phyloP scores from a whole-genome alignment of 2,113 vertebrate species.

The Cyphomyrus plagiostoma region DNA sequence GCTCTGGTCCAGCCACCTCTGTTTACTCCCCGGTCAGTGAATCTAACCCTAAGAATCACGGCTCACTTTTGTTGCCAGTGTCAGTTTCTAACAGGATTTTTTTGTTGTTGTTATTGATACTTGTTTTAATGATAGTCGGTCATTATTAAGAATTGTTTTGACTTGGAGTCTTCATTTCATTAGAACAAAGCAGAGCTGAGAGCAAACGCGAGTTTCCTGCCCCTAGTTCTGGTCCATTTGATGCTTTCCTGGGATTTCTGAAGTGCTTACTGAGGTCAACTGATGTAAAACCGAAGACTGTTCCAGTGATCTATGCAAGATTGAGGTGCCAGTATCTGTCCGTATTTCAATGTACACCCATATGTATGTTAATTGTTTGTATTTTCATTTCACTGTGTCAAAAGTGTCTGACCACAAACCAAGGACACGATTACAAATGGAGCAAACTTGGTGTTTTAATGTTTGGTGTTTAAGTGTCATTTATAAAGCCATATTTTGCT shows the following conservation, averaged over 20 bases:
- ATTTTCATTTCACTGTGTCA: not conserved
- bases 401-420: not conserved
- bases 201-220: no score
- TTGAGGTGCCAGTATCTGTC: not conserved
- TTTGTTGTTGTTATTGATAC: not conserved
- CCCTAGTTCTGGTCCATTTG: not conserved
- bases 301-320: not conserved
- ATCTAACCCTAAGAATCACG: not conserved
- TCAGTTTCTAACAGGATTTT: not conserved
- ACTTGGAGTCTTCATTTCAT: not conserved
- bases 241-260: not conserved
- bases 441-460: not conserved
- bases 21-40: not conserved
- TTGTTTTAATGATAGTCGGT: not conserved
- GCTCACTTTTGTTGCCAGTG: not conserved
- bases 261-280: not conserved
- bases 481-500: not conserved
- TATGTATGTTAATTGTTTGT: not conserved
- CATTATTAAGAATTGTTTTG: not conserved
- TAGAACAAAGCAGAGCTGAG: not conserved
- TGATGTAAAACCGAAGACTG: not conserved
- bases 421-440: not conserved
- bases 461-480: not conserved
- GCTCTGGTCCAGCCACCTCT: no score
- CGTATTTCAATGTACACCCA: not conserved